phyloP scores from a whole-genome alignment of 2,797 vertebrate species.

The Eidolon dupreanum region DNA sequence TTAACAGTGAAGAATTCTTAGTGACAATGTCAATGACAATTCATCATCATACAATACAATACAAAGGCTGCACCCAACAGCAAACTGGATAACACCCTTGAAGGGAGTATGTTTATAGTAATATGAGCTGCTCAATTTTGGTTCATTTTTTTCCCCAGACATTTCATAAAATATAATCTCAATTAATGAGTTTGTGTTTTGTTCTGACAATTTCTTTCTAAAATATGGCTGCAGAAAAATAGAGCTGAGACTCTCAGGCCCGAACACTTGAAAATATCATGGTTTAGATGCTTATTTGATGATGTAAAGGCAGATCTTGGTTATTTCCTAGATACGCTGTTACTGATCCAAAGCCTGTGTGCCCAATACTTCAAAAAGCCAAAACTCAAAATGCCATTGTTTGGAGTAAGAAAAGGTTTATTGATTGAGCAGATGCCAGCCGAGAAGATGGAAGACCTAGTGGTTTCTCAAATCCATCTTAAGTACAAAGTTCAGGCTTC shows the following conservation, averaged over 20 bases:
- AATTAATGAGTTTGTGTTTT: neutral
- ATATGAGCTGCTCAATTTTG: neutral
- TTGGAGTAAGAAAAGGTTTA: neutral
- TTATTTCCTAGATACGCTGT: neutral
- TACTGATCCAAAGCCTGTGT: neutral
- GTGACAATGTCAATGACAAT: neutral
- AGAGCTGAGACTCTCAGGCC: neutral
- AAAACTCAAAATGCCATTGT: neutral
- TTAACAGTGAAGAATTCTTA: neutral
- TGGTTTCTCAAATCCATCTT: neutral
- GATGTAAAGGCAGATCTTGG: neutral
- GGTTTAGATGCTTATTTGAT: neutral
- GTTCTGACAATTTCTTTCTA: constrained; percentile 24
- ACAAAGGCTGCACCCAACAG: neutral
- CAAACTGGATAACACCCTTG: neutral
- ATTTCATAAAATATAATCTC: constrained; percentile 45
- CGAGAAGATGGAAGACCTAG: neutral
- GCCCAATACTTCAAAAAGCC: neutral
- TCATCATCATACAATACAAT: neutral
- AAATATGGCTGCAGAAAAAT: constrained; percentile 3
- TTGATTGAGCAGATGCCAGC: neutral
- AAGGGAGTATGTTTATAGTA: neutral
- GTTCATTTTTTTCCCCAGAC: neutral
- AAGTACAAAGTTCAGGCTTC: neutral
- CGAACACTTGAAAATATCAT: neutral